A percentile compares a stretch with the other conserved stretches of the same genome.
These are phyloP conservation scores for Morone chrysops DNA, from an alignment of 2,113 vertebrate species.

Conservation along the genomic window DNA sequence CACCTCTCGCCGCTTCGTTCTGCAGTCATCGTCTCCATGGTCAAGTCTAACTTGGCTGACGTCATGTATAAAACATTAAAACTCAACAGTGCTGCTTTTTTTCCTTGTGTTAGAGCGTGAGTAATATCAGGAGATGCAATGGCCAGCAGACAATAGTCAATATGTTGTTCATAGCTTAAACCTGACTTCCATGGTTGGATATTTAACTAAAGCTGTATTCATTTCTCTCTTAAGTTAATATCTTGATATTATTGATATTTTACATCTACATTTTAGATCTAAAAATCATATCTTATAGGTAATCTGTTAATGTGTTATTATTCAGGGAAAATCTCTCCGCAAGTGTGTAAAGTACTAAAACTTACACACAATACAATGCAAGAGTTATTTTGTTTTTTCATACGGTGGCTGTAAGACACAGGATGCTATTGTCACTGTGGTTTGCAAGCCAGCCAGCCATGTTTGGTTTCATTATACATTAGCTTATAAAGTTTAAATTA, in stretches of 20 bases:
- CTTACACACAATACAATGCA: background rate
- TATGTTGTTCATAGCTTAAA: constrained; percentile 2
- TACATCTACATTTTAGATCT: no score
- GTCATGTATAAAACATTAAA: constrained; percentile 47
- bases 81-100: background rate
- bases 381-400: background rate
- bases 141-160: background rate
- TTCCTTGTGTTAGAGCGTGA: background rate
- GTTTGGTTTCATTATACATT: background rate
- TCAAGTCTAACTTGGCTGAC: constrained; percentile 37
- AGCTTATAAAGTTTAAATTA: background rate
- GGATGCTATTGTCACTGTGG: background rate
- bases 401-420: background rate
- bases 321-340: background rate
- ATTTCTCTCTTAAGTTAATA: background rate
- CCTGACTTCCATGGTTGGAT: background rate
- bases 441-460: background rate
- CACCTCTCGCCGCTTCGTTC: constrained; percentile 44
- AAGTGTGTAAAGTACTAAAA: background rate
- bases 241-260: background rate
- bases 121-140: background rate
- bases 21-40: constrained; percentile 49
- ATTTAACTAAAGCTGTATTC: background rate
- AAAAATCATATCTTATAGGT: background rate
- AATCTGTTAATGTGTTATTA: no score